phyloP scores from a whole-genome alignment of 2,888 invertebrate species.

The Drosophila anceps region DNA sequence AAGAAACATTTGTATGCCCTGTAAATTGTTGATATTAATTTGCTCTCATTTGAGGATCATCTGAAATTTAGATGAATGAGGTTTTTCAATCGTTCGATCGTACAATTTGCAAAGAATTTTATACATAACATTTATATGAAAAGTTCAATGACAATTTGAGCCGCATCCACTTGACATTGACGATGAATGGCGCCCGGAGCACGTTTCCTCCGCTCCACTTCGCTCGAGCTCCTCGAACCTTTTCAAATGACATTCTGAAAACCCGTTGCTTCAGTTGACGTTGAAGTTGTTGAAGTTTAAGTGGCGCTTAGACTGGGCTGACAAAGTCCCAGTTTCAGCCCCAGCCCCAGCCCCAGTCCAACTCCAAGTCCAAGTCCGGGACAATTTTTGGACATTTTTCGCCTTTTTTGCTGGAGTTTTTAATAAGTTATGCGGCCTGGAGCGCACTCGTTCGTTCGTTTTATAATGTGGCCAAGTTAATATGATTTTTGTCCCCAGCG shows the following conservation, averaged over 20 bases:
- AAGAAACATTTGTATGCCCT: too few species aligned
- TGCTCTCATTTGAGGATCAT: constrained; percentile 31
- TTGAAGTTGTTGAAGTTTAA: constrained; percentile 67
- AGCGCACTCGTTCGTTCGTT: constrained; percentile 15
- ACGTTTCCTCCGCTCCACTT: constrained; percentile 21
- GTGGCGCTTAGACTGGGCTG: constrained; percentile 72
- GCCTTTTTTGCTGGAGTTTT: constrained; percentile 58
- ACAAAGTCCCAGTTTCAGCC: background rate
- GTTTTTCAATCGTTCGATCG: background rate
- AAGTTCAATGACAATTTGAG: constrained; percentile 53
- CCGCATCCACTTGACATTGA: constrained; percentile 56
- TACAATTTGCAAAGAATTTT: constrained; percentile 1
- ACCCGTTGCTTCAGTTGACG: constrained; percentile 63
- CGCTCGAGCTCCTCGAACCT: background rate
- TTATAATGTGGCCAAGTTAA: constrained; percentile 83
- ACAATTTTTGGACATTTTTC: constrained; percentile 66
- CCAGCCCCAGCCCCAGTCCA: background rate
- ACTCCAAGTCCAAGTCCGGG: constrained; percentile 29
- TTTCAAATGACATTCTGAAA: constrained; percentile 24
- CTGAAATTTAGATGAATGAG: constrained; percentile 19
- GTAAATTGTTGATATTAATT: background rate
- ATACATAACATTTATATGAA: constrained; percentile 3
- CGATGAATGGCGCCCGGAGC: constrained; percentile 84
- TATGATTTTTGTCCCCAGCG: constrained; percentile 83
- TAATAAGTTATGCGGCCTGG: constrained; percentile 82